Percentiles rank a stretch among this genome's conserved stretches.
Evolutionary conservation across 2,797 vertebrate species (phyloP).

Genomic region (Thamnophis elegans): DNA sequence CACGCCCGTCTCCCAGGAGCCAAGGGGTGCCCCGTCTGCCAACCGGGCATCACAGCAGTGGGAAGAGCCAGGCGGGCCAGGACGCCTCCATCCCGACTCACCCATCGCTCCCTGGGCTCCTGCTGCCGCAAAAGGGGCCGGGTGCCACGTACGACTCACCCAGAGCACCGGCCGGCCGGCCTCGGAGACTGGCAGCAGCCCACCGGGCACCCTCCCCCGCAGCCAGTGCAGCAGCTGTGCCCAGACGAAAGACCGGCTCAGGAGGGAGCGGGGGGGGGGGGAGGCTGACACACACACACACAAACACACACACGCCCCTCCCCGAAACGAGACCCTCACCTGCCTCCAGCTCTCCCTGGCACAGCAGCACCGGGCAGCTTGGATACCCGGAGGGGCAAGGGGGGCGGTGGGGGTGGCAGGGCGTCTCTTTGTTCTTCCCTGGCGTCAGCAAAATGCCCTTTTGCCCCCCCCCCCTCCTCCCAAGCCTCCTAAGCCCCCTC

Average conservation of each 20-base stretch:
- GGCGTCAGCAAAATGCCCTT: background rate
- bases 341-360: background rate
- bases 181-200: background rate
- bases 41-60: no score
- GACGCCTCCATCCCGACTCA: conserved; percentile 15
- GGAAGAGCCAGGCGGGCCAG: no score
- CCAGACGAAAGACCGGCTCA: background rate
- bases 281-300: no score
- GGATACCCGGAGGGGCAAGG: no score
- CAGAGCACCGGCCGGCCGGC: background rate
- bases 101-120: conserved; percentile 23
- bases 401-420: no score
- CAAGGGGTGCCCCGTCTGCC: no score
- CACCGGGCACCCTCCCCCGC: background rate
- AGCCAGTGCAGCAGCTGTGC: background rate
- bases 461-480: rapidly evolving
- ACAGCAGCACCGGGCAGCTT: background rate
- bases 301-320: no score
- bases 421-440: background rate
- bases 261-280: background rate
- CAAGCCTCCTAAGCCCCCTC: no score
- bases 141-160: background rate
- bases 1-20: no score
- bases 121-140: no score
- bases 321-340: background rate